phyloP scores from a whole-genome alignment of 2,113 vertebrate species.

The Peromyscus leucopus region DNA sequence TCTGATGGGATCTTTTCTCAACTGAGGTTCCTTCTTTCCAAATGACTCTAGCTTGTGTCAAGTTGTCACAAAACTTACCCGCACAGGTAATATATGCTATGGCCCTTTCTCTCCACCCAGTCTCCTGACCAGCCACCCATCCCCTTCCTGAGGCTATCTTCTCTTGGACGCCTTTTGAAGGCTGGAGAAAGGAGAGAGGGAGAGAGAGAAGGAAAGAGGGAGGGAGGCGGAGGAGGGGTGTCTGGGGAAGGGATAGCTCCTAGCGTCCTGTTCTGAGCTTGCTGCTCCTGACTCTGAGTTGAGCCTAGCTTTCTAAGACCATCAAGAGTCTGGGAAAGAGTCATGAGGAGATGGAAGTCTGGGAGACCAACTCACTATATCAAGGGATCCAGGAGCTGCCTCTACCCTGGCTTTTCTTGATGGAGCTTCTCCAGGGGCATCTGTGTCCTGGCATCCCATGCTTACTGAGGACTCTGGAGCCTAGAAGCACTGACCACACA shows the following conservation, averaged over 20 bases:
- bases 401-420: background rate
- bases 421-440: background rate
- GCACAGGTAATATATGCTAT: too few relatives aligned
- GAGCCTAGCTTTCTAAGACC: background rate
- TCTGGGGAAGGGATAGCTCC: background rate
- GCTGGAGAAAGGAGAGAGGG: background rate
- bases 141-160: fast-evolving
- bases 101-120: background rate
- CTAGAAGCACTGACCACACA: background rate
- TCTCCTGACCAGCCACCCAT: background rate
- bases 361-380: background rate
- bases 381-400: background rate
- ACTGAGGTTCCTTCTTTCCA: background rate
- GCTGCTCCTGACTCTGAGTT: background rate
- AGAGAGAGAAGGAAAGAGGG: background rate
- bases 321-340: background rate
- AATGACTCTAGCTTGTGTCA: background rate
- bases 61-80: background rate
- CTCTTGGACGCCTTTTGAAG: background rate
- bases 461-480: background rate
- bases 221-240: background rate
- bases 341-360: background rate
- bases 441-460: background rate
- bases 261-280: background rate
- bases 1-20: background rate